phyloP scores from a whole-genome alignment of 2,888 invertebrate species.

The Agapostemon virescens region DNA sequence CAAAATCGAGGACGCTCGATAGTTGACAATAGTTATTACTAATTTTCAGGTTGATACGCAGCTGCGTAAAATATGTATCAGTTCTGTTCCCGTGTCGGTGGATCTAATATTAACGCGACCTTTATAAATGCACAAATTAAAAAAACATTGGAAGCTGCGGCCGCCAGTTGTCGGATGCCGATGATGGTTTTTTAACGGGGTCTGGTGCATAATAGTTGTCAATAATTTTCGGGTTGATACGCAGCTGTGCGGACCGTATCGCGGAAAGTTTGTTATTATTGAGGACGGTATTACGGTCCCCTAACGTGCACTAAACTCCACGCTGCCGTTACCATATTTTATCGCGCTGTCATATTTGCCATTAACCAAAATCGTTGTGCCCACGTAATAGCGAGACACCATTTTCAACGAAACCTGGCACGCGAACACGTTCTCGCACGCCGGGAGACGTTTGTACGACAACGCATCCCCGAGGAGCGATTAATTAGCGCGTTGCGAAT shows the following conservation, averaged over 20 bases:
- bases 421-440: constrained; percentile 11
- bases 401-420: constrained; percentile 31
- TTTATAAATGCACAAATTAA: not conserved
- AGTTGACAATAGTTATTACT: constrained; percentile 28
- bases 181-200: not conserved
- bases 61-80: no score
- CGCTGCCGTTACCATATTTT: constrained; percentile 40
- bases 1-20: no score
- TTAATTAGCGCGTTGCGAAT: constrained; percentile 21
- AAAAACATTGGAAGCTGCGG: not conserved
- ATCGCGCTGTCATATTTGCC: constrained; percentile 37
- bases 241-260: constrained; percentile 20
- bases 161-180: constrained; percentile 4
- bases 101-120: no score
- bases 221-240: constrained; percentile 31
- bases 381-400: constrained; percentile 32
- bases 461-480: not conserved
- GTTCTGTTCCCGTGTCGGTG: no score
- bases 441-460: constrained; percentile 5
- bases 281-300: constrained; percentile 29
- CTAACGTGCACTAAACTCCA: constrained; percentile 42
- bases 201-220: constrained; percentile 15
- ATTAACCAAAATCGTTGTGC: constrained; percentile 44
- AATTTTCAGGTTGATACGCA: constrained; percentile 30
- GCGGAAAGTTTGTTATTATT: constrained; percentile 44